Base-by-base conservation (phyloP, 2,113 vertebrate genomes). In the Panthera tigris region DNA sequence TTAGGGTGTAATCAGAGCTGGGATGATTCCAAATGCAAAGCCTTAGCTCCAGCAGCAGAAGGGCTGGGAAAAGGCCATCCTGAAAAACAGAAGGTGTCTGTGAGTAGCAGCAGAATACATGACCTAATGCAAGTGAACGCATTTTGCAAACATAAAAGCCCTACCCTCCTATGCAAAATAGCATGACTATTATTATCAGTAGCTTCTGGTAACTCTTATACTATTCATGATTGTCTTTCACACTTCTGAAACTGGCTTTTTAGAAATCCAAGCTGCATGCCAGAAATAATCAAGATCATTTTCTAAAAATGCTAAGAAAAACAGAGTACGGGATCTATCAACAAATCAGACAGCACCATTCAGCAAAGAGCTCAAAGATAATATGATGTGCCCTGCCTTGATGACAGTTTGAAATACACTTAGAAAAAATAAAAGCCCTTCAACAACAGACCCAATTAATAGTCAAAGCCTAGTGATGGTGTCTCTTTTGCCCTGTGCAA, bases 241-340 rank as follows among this genome's bases (percentile, higher is more conserved):
- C 41, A n/a, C 39, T 91, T 96, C 39, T 8, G 10, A 69, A 83
- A 87, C 11, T 69, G 68, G 39, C 25, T 80, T 82, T 96, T 89
- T 90, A 90, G 66, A 90, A 71, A 84, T 50, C 57, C 31, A 85
- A 83, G n/a, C 27, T 83, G 15, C 27, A 83, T 89, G 14, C 9
- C 31, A 96, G 84, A 95, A 92, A 94, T 69, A 63, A 97, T 83
- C 61, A 94, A 96, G 82, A 87, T 65, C 9, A 41, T 86, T 96
- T 95, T 93, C 25, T 89, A 33, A 93, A 95, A 89, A 74, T 41
- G 39, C 19, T 57, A 87, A 89, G 74, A 89, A 97, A 85, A 86
- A 33, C 4, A 61, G n/a, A 41, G 14, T 31, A 65, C 6, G 25
- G 19, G 27, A 68, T 33, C 33, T 96, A 31, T 50, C 94, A 82